Conservation (phyloP, 2,888 invertebrate species). For the Drosophila lacicola region DNA sequence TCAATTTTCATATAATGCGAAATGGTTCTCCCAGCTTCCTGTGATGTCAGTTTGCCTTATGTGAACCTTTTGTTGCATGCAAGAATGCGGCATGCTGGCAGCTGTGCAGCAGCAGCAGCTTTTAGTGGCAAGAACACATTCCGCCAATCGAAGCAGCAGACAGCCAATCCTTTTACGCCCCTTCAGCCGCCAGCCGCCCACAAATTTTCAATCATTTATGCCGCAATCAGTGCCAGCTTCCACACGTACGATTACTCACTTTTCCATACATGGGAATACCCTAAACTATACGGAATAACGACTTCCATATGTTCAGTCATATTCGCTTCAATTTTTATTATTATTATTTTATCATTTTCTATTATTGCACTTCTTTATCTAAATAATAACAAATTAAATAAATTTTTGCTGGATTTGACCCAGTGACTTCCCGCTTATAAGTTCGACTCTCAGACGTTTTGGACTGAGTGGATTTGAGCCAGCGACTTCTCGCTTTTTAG, state of each 20-base stretch:
- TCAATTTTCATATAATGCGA: conserved; percentile 70
- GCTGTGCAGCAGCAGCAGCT: conserved; percentile 26
- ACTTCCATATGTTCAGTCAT: background rate
- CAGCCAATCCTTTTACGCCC: conserved; percentile 10
- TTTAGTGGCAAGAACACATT: conserved; percentile 42
- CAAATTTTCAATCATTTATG: conserved; percentile 74
- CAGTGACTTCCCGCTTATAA: too few species aligned
- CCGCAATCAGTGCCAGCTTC: conserved; percentile 72
- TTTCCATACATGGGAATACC: conserved; percentile 23
- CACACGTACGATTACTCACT: conserved; percentile 72
- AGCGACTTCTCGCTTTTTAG: too few species aligned
- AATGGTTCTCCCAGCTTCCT: conserved; percentile 13
- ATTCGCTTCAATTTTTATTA: too few species aligned
- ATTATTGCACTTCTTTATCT: too few species aligned
- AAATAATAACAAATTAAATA: too few species aligned
- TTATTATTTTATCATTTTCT: too few species aligned
- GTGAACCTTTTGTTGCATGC: conserved; percentile 57
- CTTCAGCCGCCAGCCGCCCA: conserved; percentile 7
- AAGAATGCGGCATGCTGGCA: conserved; percentile 57
- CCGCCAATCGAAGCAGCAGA: conserved; percentile 9
- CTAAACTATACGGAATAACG: background rate
- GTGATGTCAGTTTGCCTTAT: conserved; percentile 31
- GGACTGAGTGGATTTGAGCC: too few species aligned
- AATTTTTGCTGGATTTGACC: too few species aligned
- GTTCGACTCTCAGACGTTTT: too few species aligned